A percentile compares a stretch with the other conserved stretches of the same genome.
These are phyloP conservation scores for Vicugna pacos DNA, from an alignment of 2,113 vertebrate genomes.

Conservation along the genomic window DNA sequence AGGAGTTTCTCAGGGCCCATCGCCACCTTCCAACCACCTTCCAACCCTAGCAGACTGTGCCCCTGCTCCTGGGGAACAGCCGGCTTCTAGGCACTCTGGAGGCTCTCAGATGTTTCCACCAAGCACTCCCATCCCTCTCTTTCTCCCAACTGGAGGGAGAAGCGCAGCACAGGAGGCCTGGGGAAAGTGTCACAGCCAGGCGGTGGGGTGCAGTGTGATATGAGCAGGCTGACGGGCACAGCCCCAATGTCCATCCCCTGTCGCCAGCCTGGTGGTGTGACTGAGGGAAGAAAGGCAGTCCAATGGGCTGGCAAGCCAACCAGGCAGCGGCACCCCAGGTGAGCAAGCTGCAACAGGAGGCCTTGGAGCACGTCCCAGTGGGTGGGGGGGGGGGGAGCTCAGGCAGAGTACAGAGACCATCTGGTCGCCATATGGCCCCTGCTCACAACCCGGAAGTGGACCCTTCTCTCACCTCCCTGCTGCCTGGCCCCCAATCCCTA, in stretches of 20 bases:
- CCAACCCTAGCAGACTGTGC: neutral
- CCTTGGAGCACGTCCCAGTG: neutral
- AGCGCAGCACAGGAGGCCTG: neutral
- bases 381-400: neutral
- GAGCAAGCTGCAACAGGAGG: neutral
- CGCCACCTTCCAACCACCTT: neutral
- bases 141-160: neutral
- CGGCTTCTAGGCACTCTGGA: neutral
- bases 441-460: neutral
- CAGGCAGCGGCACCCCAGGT: constrained; percentile 28
- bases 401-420: constrained; percentile 32
- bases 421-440: constrained; percentile 67
- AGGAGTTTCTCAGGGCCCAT: neutral
- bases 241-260: neutral
- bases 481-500: neutral
- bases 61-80: neutral
- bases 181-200: neutral
- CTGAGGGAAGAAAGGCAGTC: neutral
- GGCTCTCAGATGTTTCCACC: neutral
- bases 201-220: neutral
- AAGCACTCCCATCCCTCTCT: neutral
- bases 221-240: neutral
- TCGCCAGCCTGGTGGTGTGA: neutral
- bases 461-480: neutral
- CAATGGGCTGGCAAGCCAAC: neutral